Percentiles rank a stretch among this genome's conserved stretches.
These are phyloP conservation scores for Nomada goodeniana DNA, from an alignment of 2,888 invertebrate genomes.

Conservation along the genomic window DNA sequence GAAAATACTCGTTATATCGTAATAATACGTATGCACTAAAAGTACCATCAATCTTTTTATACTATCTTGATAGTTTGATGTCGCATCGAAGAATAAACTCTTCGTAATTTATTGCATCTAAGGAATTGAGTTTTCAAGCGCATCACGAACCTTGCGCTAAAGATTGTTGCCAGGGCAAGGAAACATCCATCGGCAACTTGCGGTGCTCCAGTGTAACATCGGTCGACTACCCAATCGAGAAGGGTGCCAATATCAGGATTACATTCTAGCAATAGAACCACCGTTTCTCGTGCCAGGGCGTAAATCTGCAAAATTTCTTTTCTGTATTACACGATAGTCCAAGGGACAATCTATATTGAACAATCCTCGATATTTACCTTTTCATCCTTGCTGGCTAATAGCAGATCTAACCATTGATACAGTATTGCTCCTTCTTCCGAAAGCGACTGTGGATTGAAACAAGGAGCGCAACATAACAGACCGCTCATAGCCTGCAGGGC, in stretches of 20 bases:
- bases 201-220: conserved; percentile 96
- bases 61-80: conserved; percentile 13
- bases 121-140: neutral
- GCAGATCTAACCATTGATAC: conserved; percentile 97
- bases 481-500: conserved; percentile 96
- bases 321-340: neutral
- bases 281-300: conserved; percentile 95
- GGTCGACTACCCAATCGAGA: conserved; percentile 98
- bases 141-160: conserved; percentile 93
- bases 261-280: conserved; percentile 96
- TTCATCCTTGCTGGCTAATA: conserved; percentile 94
- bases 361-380: conserved; percentile 86
- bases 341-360: neutral
- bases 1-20: conserved; percentile 21
- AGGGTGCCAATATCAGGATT: conserved; percentile 96
- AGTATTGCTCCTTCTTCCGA: conserved; percentile 95
- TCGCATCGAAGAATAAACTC: conserved; percentile 21
- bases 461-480: conserved; percentile 97
- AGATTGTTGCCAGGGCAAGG: conserved; percentile 97
- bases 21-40: conserved; percentile 14
- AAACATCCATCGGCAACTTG: conserved; percentile 98
- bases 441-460: conserved; percentile 93
- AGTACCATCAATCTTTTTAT: conserved; percentile 12
- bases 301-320: conserved; percentile 88
- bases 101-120: conserved; percentile 15